A percentile compares a stretch with the other conserved stretches of the same genome.
Conservation (phyloP, 2,888 invertebrate species). For the Apocheima hispidaria region DNA sequence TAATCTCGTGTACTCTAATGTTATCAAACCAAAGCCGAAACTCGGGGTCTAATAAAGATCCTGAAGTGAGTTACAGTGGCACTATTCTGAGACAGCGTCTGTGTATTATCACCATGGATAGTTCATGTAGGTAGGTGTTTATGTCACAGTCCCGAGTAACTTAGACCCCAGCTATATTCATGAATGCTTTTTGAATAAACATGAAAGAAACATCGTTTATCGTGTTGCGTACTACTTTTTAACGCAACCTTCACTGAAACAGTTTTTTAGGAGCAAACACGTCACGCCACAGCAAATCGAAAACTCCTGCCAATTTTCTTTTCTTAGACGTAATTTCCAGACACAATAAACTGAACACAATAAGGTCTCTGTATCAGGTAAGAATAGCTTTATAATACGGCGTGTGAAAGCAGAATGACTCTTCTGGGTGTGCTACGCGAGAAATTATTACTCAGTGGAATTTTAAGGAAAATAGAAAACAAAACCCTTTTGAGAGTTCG, state of each 20-base stretch:
- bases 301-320: constrained; percentile 46
- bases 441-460: constrained; percentile 69
- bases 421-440: constrained; percentile 71
- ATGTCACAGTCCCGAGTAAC: constrained; percentile 62
- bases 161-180: constrained; percentile 79
- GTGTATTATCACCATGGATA: constrained; percentile 66
- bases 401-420: constrained; percentile 68
- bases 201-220: constrained; percentile 66
- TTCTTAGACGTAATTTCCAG: constrained; percentile 57
- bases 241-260: constrained; percentile 29
- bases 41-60: constrained; percentile 72
- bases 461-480: constrained; percentile 67
- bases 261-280: constrained; percentile 25
- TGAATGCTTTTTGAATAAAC: constrained; percentile 79
- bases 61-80: constrained; percentile 68
- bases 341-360: constrained; percentile 54
- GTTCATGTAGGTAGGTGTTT: constrained; percentile 7
- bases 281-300: constrained; percentile 40
- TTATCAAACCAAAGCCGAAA: constrained; percentile 65
- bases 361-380: constrained; percentile 58
- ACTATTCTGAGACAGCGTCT: constrained; percentile 55
- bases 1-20: constrained; percentile 69
- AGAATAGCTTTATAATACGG: constrained; percentile 63
- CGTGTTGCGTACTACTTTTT: constrained; percentile 24
- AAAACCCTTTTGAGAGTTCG: constrained; percentile 56